Evolutionary conservation across 2,113 vertebrate genomes (phyloP).

Genomic region (Verasper variegatus): DNA sequence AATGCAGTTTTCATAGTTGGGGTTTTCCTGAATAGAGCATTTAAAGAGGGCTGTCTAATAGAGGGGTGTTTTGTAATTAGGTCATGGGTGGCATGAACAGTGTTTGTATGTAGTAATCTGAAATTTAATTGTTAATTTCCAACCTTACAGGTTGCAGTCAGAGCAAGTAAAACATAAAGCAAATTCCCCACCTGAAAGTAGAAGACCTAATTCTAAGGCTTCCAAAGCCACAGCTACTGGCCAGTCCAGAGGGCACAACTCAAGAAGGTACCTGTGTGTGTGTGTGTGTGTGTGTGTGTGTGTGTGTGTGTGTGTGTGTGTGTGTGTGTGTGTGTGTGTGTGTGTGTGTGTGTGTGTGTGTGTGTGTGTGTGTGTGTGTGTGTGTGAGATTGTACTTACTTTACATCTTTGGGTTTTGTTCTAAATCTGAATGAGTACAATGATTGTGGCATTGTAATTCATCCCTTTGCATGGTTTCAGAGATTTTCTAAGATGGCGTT

Average conservation of each 20-base stretch:
- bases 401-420: slow-evolving; percentile 24
- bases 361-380: slow-evolving; percentile 39
- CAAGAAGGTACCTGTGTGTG: slow-evolving; percentile 91
- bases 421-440: slow-evolving; percentile 18
- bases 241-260: slow-evolving; percentile 96
- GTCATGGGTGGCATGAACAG: background rate
- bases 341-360: background rate
- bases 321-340: slow-evolving; percentile 41
- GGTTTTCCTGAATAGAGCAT: background rate
- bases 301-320: slow-evolving; percentile 30
- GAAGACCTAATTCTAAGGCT: slow-evolving; percentile 98
- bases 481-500: slow-evolving; percentile 20
- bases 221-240: slow-evolving; percentile 97
- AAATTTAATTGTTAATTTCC: slow-evolving; percentile 66
- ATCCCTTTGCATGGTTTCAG: background rate
- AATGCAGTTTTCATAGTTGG: background rate
- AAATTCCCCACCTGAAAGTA: slow-evolving; percentile 99
- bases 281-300: slow-evolving; percentile 23
- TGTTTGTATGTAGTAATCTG: slow-evolving; percentile 6
- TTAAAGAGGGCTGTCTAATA: background rate
- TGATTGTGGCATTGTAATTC: slow-evolving; percentile 26
- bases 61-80: background rate
- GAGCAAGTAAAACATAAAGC: slow-evolving; percentile 99
- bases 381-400: slow-evolving; percentile 3
- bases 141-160: slow-evolving; percentile 97